Conservation (phyloP, 2,797 vertebrate species). For the Squalus acanthias region DNA sequence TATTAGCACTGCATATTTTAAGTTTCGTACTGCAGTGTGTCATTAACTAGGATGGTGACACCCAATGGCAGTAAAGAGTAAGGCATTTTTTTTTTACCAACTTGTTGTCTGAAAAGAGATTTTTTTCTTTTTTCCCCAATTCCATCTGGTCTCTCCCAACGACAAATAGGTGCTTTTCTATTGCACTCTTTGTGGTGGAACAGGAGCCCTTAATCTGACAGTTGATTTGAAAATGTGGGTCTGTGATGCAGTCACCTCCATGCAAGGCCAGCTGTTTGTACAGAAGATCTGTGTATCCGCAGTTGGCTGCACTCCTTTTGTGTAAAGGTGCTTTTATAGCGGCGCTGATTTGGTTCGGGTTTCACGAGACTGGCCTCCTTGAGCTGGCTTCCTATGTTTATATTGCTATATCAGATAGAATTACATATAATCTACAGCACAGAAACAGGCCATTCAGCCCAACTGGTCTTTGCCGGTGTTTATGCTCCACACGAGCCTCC, state of each 20-base stretch:
- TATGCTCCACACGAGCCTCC: not conserved
- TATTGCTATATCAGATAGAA: not conserved
- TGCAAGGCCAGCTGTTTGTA: not conserved
- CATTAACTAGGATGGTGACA: not conserved
- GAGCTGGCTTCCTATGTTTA: not conserved
- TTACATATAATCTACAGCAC: not conserved
- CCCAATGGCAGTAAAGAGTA: not conserved
- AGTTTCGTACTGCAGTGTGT: not conserved
- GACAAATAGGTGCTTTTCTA: not conserved
- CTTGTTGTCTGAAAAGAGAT: not conserved
- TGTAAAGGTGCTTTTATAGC: not conserved
- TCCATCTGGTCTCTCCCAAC: not conserved
- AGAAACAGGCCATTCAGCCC: not conserved
- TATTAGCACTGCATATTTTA: not conserved
- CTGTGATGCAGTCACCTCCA: not conserved
- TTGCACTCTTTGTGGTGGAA: not conserved
- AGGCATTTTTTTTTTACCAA: not conserved
- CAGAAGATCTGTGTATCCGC: not conserved
- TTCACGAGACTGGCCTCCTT: not conserved
- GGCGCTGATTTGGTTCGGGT: not conserved
- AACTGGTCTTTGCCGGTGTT: not conserved
- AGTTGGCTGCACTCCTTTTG: no score
- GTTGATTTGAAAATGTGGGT: not conserved
- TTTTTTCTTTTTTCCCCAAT: not conserved
- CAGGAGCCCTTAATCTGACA: not conserved